These are phyloP conservation scores for Sphinx pinastri DNA, from an alignment of 2,888 invertebrate genomes.

Conservation along the genomic window DNA sequence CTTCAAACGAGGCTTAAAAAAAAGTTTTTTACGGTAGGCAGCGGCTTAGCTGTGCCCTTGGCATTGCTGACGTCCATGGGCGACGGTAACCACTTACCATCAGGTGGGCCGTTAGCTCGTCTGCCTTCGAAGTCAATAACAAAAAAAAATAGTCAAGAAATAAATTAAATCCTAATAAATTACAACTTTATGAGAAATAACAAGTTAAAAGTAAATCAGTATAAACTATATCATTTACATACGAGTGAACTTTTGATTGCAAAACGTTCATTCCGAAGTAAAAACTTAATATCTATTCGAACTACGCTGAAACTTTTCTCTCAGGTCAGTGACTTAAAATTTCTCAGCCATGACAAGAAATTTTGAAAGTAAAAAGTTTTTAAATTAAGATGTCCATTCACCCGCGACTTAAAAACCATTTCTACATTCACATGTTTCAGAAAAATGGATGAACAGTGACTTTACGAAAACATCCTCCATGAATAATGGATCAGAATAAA, in stretches of 20 bases:
- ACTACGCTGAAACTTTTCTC: background rate
- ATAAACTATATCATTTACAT: background rate
- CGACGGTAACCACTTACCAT: too few relatives aligned
- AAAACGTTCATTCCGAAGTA: background rate
- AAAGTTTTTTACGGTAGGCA: too few relatives aligned
- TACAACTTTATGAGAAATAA: background rate
- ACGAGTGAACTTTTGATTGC: background rate
- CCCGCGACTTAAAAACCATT: conserved; percentile 3
- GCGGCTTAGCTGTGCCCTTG: too few relatives aligned
- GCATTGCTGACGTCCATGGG: too few relatives aligned
- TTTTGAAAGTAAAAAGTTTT: conserved; percentile 7
- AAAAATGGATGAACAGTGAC: conserved; percentile 12
- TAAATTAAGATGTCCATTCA: background rate
- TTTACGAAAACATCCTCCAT: background rate
- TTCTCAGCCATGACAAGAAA: background rate
- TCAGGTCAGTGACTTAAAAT: background rate
- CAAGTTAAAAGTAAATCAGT: background rate
- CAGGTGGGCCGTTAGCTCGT: too few relatives aligned
- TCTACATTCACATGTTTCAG: conserved; percentile 3
- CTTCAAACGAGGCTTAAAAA: too few relatives aligned
- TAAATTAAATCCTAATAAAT: background rate
- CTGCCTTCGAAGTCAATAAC: too few relatives aligned
- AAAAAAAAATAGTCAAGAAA: background rate
- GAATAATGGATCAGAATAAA: conserved; percentile 9
- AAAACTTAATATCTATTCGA: background rate